phyloP scores from a whole-genome alignment of 1,140 invertebrate species.

The Bombus pascuorum region DNA sequence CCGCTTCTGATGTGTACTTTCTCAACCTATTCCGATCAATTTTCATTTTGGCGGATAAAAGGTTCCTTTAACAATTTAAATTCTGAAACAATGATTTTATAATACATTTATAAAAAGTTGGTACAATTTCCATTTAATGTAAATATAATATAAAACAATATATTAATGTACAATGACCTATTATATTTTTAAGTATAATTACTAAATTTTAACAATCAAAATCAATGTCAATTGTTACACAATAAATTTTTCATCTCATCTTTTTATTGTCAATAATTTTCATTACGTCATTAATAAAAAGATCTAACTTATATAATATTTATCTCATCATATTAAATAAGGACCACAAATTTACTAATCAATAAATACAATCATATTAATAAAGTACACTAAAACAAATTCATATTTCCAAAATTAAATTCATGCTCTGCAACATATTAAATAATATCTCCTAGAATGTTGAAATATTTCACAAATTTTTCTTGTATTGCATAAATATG shows the following conservation, averaged over 20 bases:
- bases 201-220: not conserved
- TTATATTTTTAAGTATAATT: not conserved
- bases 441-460: not conserved
- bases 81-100: slow-evolving; percentile 61
- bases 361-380: not conserved
- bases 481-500: not conserved
- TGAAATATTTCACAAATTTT: not conserved
- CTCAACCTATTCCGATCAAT: slow-evolving; percentile 93
- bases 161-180: not conserved
- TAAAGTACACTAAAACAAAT: not conserved
- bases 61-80: slow-evolving; percentile 61
- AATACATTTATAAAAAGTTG: slow-evolving; percentile 1
- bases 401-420: not conserved
- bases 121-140: not conserved
- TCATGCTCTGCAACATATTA: not conserved
- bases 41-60: slow-evolving; percentile 87
- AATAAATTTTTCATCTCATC: not conserved
- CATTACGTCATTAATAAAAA: not conserved
- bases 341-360: not conserved
- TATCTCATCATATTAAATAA: not conserved
- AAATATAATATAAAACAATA: slow-evolving; percentile 6
- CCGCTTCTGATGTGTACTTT: slow-evolving; percentile 94
- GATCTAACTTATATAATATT: not conserved
- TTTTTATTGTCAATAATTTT: not conserved
- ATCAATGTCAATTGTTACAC: not conserved